A percentile compares a stretch with the other conserved stretches of the same genome.
phyloP scores from a whole-genome alignment of 1,140 invertebrate genomes.

The Zaprionus camerounensis region DNA sequence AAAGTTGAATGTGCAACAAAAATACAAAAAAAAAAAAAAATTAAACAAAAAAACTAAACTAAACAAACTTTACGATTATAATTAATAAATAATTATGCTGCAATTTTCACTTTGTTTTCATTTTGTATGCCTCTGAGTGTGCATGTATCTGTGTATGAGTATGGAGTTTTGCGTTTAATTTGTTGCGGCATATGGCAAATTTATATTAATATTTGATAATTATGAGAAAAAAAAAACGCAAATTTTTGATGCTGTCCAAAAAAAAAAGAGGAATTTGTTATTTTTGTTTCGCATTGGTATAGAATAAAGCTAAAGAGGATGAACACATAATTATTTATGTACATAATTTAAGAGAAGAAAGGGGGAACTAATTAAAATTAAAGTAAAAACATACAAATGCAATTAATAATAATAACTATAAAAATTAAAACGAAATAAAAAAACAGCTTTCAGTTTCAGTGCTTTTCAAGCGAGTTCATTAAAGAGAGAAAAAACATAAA shows the following conservation, averaged over 20 bases:
- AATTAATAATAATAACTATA: slow-evolving; percentile 37
- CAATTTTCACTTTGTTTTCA: slow-evolving; percentile 31
- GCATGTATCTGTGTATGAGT: slow-evolving; percentile 21
- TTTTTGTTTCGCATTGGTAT: slow-evolving; percentile 11
- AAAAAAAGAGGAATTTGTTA: slow-evolving; percentile 12
- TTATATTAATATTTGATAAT: slow-evolving; percentile 38
- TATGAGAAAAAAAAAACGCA: not conserved
- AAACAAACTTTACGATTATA: slow-evolving; percentile 28
- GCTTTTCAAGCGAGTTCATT: slow-evolving; percentile 29
- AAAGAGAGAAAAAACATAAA: slow-evolving; percentile 47
- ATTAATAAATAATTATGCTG: slow-evolving; percentile 39
- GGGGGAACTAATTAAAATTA: slow-evolving; percentile 16
- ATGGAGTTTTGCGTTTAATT: slow-evolving; percentile 35
- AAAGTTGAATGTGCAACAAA: slow-evolving; percentile 41
- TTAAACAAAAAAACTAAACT: slow-evolving; percentile 22
- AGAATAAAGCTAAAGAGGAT: not conserved
- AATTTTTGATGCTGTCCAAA: slow-evolving; percentile 26
- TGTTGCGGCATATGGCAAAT: slow-evolving; percentile 14
- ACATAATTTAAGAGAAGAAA: slow-evolving; percentile 39
- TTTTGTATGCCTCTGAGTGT: slow-evolving; percentile 17
- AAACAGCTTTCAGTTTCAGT: slow-evolving; percentile 9
- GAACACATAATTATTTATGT: slow-evolving; percentile 35
- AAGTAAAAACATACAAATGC: slow-evolving; percentile 30
- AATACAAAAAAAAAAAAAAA: slow-evolving; percentile 17
- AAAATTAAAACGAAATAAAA: slow-evolving; percentile 8